phyloP scores from a whole-genome alignment of 1,140 invertebrate species.

The Littorina saxatilis region DNA sequence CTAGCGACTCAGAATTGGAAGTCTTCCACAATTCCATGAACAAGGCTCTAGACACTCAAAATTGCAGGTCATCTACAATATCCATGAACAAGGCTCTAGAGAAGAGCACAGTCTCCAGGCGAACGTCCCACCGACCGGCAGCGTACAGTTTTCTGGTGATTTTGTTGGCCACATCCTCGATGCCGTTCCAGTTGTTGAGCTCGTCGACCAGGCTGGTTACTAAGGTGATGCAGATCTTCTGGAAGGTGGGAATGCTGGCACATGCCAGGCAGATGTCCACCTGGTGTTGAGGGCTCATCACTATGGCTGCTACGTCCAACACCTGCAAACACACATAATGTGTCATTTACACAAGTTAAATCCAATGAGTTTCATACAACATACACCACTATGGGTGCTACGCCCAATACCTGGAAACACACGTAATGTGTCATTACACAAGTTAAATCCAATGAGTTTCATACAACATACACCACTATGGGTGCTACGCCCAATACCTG shows the following conservation, averaged over 20 bases:
- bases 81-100: slow-evolving; percentile 60
- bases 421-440: too few relatives aligned
- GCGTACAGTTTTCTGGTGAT: slow-evolving; percentile 40
- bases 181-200: slow-evolving; percentile 21
- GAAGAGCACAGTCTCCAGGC: slow-evolving; percentile 54
- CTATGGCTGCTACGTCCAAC: slow-evolving; percentile 59
- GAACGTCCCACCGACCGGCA: slow-evolving; percentile 56
- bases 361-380: too few relatives aligned
- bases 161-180: background rate
- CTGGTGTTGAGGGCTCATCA: slow-evolving; percentile 53
- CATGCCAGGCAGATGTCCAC: slow-evolving; percentile 51
- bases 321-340: background rate
- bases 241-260: slow-evolving; percentile 53
- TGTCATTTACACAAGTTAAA: too few relatives aligned
- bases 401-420: too few relatives aligned
- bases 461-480: too few relatives aligned
- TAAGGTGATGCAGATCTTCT: slow-evolving; percentile 56
- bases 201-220: slow-evolving; percentile 50
- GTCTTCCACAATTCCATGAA: slow-evolving; percentile 13
- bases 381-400: too few relatives aligned
- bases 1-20: too few relatives aligned
- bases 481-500: too few relatives aligned
- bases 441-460: too few relatives aligned
- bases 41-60: slow-evolving; percentile 51
- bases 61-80: slow-evolving; percentile 52